Conservation (phyloP, 2,113 vertebrate species). For the Rhabdornis inornatus region DNA sequence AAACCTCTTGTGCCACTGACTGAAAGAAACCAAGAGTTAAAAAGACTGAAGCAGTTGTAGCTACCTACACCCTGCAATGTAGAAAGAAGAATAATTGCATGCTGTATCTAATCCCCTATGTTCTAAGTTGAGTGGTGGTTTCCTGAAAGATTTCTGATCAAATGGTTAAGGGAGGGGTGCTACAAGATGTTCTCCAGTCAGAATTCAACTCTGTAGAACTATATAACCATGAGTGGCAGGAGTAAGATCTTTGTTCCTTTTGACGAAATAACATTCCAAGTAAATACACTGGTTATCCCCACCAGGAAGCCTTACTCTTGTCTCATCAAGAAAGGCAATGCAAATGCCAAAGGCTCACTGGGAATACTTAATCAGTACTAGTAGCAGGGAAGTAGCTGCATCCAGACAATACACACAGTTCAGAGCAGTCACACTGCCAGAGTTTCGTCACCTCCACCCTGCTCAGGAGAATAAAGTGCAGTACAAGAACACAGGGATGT, state of each 20-base stretch:
- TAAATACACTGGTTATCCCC: neutral
- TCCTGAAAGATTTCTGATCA: neutral
- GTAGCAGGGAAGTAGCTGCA: neutral
- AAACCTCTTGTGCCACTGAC: conserved; percentile 86
- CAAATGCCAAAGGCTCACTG: neutral
- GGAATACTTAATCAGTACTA: neutral
- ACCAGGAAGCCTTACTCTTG: neutral
- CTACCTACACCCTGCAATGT: neutral
- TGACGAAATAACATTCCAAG: neutral
- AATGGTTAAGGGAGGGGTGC: neutral
- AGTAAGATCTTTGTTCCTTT: neutral
- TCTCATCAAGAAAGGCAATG: neutral
- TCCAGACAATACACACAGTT: neutral
- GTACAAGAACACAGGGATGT: neutral
- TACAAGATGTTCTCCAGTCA: neutral
- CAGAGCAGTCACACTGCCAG: neutral
- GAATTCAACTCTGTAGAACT: neutral
- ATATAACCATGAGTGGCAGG: neutral
- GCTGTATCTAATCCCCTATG: neutral
- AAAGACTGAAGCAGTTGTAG: neutral
- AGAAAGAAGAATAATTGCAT: neutral
- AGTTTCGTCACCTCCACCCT: neutral
- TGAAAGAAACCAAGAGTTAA: conserved; percentile 58
- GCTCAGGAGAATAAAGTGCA: neutral
- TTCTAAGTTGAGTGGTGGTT: neutral